A percentile compares a stretch with the other conserved stretches of the same genome.
Conservation (phyloP, 2,888 invertebrate species). For the Sarcophaga subvicina region DNA sequence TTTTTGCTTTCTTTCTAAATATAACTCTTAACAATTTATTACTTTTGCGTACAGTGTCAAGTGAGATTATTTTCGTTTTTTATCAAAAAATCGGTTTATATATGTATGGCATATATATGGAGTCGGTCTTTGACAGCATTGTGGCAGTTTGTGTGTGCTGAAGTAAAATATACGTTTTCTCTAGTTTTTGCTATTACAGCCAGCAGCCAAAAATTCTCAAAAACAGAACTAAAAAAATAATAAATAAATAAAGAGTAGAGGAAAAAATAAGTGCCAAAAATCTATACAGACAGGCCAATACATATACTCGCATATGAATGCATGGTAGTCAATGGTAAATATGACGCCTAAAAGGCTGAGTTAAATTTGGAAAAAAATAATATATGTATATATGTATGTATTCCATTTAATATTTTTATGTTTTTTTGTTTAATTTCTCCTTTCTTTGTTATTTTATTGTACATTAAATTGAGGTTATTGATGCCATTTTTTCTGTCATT, state of each 20-base stretch:
- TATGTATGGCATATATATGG: background rate
- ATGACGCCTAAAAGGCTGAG: constrained; percentile 58
- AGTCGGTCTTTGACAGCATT: background rate
- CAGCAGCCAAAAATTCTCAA: constrained; percentile 50
- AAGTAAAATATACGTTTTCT: background rate
- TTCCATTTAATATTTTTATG: background rate
- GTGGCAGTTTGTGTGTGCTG: background rate
- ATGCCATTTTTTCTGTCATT: constrained; percentile 29
- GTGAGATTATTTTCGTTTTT: constrained; percentile 26
- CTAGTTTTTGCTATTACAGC: constrained; percentile 21
- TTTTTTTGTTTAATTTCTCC: background rate
- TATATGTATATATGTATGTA: background rate
- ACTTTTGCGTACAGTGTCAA: constrained; percentile 63
- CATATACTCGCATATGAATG: background rate
- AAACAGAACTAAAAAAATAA: background rate
- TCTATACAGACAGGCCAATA: constrained; percentile 13
- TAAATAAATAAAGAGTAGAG: background rate
- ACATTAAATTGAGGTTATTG: constrained; percentile 60
- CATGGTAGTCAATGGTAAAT: constrained; percentile 39
- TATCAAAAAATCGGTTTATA: background rate
- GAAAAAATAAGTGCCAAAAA: background rate
- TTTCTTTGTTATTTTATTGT: constrained; percentile 4
- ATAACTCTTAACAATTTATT: constrained; percentile 64
- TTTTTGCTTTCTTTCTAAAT: constrained; percentile 33
- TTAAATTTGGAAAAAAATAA: constrained; percentile 46